Evolutionary conservation across 2,113 vertebrate species (phyloP), one percentile per base, ranked within the genome.

Genomic region (Acanthisitta chloris): DNA sequence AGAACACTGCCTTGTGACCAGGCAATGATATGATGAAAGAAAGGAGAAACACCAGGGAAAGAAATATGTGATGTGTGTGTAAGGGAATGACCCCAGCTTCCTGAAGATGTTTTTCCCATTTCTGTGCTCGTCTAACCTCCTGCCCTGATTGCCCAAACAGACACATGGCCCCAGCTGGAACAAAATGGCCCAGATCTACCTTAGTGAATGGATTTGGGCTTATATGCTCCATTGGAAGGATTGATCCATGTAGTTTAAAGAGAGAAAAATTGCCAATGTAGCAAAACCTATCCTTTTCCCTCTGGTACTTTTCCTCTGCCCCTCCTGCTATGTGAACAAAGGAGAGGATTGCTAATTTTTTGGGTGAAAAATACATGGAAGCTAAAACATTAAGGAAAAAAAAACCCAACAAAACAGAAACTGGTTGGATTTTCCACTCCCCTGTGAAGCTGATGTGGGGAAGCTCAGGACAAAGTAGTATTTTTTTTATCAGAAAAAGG

Each of bases 401-500:
- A n/a, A 59, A 52, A 40, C 36, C 2, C 23, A 52, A 24, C 26
- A 46, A 70, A 69, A 7, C 11, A 78, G 42, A 51, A 93, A 21
- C 6, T 9, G 77, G 58, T 94, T 70, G 24, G 59, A 43, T 90
- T 92, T 90, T 93, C 51, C 55, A 86, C 76, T 88, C 71, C 67
- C 51, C 77, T 64, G 28, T 86, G 76, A 73, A 8, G 42, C 7
- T 91, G 66, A 34, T 15, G 16, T 17, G 59, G 24, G 45, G 66
- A 76, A 88, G 12, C 29, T 8, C 0, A 0, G 52, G 34, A 70
- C 6, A 12, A 26, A 0, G 2, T 33, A 5, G 6, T 65, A 8
- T 31, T 71, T 92, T 91, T 73, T 43, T 6, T 31, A 13, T 58
- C 59, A 88, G 71, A 67, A 86, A 83, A 90, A 73, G 52, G 24